phyloP scores from a whole-genome alignment of 2,797 vertebrate genomes.

The Etheostoma nigrum region DNA sequence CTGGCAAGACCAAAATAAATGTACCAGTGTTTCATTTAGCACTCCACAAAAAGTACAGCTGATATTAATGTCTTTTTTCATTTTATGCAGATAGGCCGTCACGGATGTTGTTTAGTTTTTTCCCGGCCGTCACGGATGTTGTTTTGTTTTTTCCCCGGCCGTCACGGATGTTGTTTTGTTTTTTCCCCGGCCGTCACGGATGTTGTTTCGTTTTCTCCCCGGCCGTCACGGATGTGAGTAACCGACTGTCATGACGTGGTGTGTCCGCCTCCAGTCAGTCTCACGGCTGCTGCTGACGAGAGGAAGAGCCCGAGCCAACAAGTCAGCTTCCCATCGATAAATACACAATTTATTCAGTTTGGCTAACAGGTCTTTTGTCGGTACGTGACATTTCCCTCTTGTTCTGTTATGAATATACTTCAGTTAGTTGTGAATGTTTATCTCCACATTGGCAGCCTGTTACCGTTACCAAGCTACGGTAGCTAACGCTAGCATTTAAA shows the following conservation, averaged over 20 bases:
- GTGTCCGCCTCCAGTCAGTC: constrained; percentile 3
- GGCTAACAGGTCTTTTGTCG: neutral
- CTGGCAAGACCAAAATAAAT: too few species aligned
- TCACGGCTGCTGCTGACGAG: constrained; percentile 13
- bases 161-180: too few species aligned
- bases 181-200: too few species aligned
- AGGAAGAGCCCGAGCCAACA: neutral
- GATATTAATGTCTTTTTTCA: too few species aligned
- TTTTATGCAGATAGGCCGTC: too few species aligned
- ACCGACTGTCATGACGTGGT: constrained; percentile 56
- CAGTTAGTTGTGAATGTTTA: neutral
- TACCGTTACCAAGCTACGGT: constrained; percentile 30
- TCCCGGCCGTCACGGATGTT: neutral
- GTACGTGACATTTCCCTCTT: constrained; percentile 44
- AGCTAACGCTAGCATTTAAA: constrained; percentile 57
- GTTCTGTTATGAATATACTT: fast-evolving
- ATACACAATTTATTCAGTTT: neutral
- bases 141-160: too few species aligned
- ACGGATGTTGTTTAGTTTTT: too few species aligned
- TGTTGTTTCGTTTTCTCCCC: too few species aligned
- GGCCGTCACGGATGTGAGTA: constrained; percentile 12
- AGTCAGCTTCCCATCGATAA: neutral
- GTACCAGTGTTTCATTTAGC: too few species aligned
- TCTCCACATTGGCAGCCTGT: neutral
- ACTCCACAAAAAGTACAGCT: too few species aligned